These are phyloP conservation scores for Herpailurus yagouaroundi DNA, from an alignment of 2,113 vertebrate species.

Conservation along the genomic window DNA sequence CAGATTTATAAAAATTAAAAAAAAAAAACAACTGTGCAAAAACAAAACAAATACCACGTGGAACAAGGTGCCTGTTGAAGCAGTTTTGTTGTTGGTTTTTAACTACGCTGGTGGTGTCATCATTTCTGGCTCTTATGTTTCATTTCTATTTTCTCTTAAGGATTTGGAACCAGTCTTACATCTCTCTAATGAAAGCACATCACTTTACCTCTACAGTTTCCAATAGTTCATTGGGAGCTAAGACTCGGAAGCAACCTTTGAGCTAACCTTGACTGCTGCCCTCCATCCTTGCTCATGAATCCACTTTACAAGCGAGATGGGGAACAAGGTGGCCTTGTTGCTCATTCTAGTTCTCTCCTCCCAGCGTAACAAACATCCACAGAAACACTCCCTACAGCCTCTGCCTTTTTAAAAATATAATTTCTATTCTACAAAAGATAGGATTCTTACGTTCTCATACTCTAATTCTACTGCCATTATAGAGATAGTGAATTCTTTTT, in stretches of 20 bases:
- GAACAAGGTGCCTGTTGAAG: neutral
- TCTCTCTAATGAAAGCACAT: constrained; percentile 35
- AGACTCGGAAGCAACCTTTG: neutral
- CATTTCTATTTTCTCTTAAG: constrained; percentile 19
- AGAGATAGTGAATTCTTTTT: neutral
- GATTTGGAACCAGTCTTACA: neutral
- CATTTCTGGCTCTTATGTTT: constrained; percentile 19
- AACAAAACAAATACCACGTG: neutral
- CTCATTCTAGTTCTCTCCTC: neutral
- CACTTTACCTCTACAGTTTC: neutral
- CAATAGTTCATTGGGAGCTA: neutral
- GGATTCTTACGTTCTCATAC: neutral
- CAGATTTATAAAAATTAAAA: too few relatives aligned
- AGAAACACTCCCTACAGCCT: neutral
- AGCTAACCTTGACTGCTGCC: neutral
- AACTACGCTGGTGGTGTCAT: neutral
- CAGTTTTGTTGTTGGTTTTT: neutral
- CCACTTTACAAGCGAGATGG: neutral
- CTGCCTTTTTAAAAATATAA: neutral
- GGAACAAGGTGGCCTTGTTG: neutral
- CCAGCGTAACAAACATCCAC: neutral
- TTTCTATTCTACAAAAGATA: neutral
- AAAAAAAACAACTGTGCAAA: neutral
- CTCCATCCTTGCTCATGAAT: neutral
- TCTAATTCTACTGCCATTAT: neutral